Conservation (phyloP, 2,888 invertebrate genomes). For the Zhuqinia jingwanae region DNA sequence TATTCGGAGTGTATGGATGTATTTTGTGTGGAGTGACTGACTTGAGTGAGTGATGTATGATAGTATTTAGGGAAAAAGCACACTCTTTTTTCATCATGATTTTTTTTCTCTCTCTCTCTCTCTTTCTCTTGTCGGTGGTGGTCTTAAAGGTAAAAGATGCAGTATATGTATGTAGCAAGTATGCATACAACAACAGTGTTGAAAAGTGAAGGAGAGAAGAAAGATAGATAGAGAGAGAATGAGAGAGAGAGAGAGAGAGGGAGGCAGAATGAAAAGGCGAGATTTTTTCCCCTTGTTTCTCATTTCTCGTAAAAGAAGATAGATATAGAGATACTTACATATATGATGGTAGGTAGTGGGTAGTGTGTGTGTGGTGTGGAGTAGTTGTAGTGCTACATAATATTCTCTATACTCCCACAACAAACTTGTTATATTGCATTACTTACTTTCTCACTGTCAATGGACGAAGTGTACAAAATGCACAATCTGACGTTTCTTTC, state of each 20-base stretch:
- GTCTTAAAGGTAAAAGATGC: conserved; percentile 59
- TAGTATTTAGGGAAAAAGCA: conserved; percentile 59
- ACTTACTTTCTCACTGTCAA: conserved; percentile 42
- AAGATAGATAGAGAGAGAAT: not conserved
- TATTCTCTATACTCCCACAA: too few species aligned
- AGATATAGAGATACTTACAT: too few species aligned
- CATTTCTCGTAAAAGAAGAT: conserved; percentile 11
- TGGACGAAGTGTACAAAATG: conserved; percentile 36
- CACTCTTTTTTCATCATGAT: conserved; percentile 52
- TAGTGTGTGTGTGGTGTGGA: not conserved
- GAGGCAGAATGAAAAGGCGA: conserved; percentile 52
- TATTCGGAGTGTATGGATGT: conserved; percentile 14
- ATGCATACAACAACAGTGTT: conserved; percentile 45
- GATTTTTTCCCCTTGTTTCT: conserved; percentile 62
- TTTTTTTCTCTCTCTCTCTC: not conserved
- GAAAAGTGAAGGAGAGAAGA: conserved; percentile 47
- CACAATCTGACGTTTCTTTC: conserved; percentile 51
- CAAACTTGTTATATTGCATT: conserved; percentile 22
- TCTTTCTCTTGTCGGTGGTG: conserved; percentile 3
- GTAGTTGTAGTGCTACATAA: not conserved
- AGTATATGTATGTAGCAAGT: not conserved
- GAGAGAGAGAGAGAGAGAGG: conserved; percentile 2
- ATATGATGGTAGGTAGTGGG: too few species aligned
- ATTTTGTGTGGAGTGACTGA: conserved; percentile 22
- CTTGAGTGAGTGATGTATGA: conserved; percentile 63